These are phyloP conservation scores for Petrophora chlorosata DNA, from an alignment of 2,888 invertebrate genomes.

Conservation along the genomic window DNA sequence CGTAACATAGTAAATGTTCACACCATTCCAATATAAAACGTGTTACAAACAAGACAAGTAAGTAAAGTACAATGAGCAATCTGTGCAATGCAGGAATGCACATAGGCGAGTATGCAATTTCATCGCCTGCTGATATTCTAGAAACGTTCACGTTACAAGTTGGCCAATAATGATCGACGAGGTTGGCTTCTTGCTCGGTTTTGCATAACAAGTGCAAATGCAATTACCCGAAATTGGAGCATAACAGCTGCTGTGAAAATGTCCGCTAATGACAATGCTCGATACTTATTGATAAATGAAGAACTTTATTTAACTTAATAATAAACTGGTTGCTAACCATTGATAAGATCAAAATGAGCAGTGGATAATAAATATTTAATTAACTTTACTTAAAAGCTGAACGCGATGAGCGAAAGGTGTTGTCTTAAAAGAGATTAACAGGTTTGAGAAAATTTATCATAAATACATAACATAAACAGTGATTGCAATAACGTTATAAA, in stretches of 20 bases:
- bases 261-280: slow-evolving; percentile 43
- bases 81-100: slow-evolving; percentile 33
- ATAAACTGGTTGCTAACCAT: neutral
- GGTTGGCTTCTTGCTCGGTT: slow-evolving; percentile 55
- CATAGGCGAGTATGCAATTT: slow-evolving; percentile 38
- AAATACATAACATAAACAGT: slow-evolving; percentile 16
- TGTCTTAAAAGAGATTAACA: neutral
- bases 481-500: slow-evolving; percentile 16
- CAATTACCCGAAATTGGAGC: slow-evolving; percentile 70
- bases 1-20: slow-evolving; percentile 17
- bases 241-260: slow-evolving; percentile 58
- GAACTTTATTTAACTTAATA: neutral
- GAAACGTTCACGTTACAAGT: slow-evolving; percentile 60
- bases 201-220: slow-evolving; percentile 68
- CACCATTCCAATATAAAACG: slow-evolving; percentile 20
- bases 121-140: slow-evolving; percentile 50
- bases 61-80: too few species aligned
- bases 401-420: neutral
- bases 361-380: too few species aligned
- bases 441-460: neutral
- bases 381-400: neutral
- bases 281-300: slow-evolving; percentile 30
- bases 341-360: too few species aligned
- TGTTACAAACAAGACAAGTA: slow-evolving; percentile 20
- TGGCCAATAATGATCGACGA: slow-evolving; percentile 57